These are phyloP conservation scores for Sarcophaga rosellei DNA, from an alignment of 2,888 invertebrate genomes.

Conservation along the genomic window DNA sequence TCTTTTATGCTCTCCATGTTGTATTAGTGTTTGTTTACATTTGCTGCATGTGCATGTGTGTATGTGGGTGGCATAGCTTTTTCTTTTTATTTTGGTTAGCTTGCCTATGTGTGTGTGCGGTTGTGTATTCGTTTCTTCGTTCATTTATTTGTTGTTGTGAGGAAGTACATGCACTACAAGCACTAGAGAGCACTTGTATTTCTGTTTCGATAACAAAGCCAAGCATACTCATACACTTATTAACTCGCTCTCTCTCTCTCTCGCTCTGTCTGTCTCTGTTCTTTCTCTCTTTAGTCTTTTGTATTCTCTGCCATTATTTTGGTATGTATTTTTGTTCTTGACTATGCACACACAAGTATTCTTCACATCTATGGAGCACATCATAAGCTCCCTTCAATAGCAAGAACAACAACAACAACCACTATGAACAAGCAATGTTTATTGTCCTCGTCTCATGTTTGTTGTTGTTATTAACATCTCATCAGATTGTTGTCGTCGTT, in stretches of 20 bases:
- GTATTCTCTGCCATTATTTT: conserved; percentile 49
- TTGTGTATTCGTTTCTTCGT: conserved; percentile 31
- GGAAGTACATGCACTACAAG: neutral
- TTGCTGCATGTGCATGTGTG: conserved; percentile 11
- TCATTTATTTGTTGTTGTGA: neutral
- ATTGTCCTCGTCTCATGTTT: conserved; percentile 5
- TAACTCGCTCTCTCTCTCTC: conserved; percentile 26
- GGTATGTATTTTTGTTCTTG: conserved; percentile 58
- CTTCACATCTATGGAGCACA: conserved; percentile 61
- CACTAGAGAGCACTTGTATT: neutral
- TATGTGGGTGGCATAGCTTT: conserved; percentile 1
- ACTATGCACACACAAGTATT: conserved; percentile 49
- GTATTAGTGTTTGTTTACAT: neutral
- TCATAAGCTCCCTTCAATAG: conserved; percentile 63
- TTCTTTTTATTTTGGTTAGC: neutral
- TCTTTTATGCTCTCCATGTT: neutral
- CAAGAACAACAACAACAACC: conserved; percentile 44
- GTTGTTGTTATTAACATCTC: conserved; percentile 24
- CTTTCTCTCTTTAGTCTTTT: conserved; percentile 30
- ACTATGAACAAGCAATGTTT: conserved; percentile 24
- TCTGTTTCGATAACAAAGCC: neutral
- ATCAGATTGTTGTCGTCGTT: conserved; percentile 44
- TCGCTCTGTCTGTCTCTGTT: neutral
- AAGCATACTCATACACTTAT: conserved; percentile 43
- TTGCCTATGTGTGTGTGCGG: neutral